These are phyloP conservation scores for Pipistrellus pipistrellus DNA, from an alignment of 2,797 vertebrate species.

Conservation along the genomic window DNA sequence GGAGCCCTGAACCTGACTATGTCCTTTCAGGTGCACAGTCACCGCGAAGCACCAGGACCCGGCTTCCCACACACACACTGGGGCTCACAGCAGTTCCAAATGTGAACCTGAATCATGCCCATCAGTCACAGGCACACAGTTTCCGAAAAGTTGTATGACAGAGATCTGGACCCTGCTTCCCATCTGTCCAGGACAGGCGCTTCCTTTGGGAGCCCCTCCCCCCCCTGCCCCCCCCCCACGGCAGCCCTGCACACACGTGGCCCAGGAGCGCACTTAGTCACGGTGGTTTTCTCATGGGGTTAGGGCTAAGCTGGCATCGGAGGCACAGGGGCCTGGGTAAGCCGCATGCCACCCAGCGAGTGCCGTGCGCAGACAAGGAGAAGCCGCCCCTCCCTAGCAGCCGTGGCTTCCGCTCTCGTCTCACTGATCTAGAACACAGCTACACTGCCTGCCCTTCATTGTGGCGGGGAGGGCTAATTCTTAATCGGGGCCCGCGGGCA, in stretches of 20 bases:
- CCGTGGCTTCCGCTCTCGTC: neutral
- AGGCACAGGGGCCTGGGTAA: neutral
- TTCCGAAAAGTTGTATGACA: neutral
- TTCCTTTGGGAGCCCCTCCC: neutral
- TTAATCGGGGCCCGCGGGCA: neutral
- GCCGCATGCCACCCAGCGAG: fast-evolving
- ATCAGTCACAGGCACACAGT: neutral
- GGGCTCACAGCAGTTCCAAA: neutral
- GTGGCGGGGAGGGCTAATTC: neutral
- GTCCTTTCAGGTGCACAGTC: neutral
- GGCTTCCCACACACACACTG: neutral
- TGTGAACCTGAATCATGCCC: neutral
- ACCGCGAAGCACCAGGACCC: neutral
- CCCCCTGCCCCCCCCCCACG: too few species aligned
- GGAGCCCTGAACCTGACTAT: neutral
- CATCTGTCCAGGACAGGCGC: neutral
- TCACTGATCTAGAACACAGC: neutral
- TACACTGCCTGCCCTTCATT: neutral
- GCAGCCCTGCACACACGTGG: fast-evolving
- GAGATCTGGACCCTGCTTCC: neutral
- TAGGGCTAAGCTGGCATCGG: fast-evolving
- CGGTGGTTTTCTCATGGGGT: fast-evolving
- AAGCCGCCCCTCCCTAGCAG: neutral
- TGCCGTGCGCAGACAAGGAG: neutral
- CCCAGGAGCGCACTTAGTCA: neutral